Evolutionary conservation across 2,797 vertebrate species (phyloP).

Genomic region (Malacoraja senta): DNA sequence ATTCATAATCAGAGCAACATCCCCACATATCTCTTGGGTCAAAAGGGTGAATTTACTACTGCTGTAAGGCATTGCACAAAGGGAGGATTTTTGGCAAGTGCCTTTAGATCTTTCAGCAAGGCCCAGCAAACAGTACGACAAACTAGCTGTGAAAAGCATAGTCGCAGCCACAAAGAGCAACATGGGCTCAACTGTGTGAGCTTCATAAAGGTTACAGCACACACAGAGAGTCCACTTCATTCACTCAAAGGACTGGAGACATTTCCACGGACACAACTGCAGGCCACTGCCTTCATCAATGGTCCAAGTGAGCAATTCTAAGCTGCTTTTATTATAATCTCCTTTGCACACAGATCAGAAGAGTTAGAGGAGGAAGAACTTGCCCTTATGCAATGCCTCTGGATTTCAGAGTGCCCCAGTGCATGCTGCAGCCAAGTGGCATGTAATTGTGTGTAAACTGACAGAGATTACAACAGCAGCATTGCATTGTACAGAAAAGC

Average conservation of each 20-base stretch:
- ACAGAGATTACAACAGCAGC: no score
- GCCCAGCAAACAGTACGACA: neutral
- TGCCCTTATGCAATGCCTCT: neutral
- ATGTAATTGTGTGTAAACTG: neutral
- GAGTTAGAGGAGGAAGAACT: neutral
- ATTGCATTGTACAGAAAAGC: no score
- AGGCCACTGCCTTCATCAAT: neutral
- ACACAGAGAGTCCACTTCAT: neutral
- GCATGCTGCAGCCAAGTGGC: neutral
- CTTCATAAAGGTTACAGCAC: neutral
- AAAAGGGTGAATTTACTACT: constrained; percentile 8
- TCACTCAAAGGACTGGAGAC: neutral
- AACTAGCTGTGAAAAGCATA: constrained; percentile 24
- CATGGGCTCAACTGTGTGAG: neutral
- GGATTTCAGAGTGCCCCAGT: neutral
- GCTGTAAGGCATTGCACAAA: constrained; percentile 8
- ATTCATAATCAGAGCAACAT: neutral
- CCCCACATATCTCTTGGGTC: neutral
- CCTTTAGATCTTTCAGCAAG: constrained; percentile 13
- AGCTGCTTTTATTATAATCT: neutral
- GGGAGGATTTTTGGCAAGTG: neutral
- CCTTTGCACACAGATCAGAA: neutral
- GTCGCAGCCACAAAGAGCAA: constrained; percentile 3
- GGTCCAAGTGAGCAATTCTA: neutral
- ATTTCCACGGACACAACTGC: neutral